Evolutionary conservation across 2,888 invertebrate species (phyloP).

Genomic region (Heliconius hortense): DNA sequence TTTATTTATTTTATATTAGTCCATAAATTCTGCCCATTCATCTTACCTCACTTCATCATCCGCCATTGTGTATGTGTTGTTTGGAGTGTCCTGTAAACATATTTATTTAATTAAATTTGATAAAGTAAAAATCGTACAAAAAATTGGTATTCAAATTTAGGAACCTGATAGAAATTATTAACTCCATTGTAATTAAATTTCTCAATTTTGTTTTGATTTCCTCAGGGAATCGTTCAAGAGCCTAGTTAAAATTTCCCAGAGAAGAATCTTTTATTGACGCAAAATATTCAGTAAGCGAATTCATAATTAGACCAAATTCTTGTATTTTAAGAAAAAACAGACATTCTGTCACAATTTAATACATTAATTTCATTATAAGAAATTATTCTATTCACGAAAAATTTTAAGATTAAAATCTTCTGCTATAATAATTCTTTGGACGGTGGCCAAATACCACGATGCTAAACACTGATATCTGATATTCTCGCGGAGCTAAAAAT

Average conservation of each 20-base stretch:
- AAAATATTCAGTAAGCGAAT: not conserved
- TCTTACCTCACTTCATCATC: constrained; percentile 97
- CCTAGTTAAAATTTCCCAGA: constrained; percentile 7
- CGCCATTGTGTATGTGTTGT: constrained; percentile 88
- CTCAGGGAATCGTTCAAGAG: constrained; percentile 11
- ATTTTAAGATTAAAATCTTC: constrained; percentile 26
- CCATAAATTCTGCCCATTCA: not conserved
- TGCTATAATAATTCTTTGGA: constrained; percentile 62
- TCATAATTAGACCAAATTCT: not conserved
- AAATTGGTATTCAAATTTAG: constrained; percentile 26
- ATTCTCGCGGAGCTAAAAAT: constrained; percentile 42
- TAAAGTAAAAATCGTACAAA: constrained; percentile 7
- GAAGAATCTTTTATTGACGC: not conserved
- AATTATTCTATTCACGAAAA: not conserved
- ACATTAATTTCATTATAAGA: not conserved
- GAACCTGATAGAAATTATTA: constrained; percentile 34
- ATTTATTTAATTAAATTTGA: constrained; percentile 31
- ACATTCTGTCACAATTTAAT: not conserved
- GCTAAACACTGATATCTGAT: constrained; percentile 68
- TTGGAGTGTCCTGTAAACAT: constrained; percentile 82
- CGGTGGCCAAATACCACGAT: constrained; percentile 58
- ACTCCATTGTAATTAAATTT: constrained; percentile 31
- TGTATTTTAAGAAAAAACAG: not conserved
- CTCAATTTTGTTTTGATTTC: constrained; percentile 33
- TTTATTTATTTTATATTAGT: not conserved